Evolutionary conservation across 2,113 vertebrate species (phyloP).

Genomic region (Scopus umbretta): DNA sequence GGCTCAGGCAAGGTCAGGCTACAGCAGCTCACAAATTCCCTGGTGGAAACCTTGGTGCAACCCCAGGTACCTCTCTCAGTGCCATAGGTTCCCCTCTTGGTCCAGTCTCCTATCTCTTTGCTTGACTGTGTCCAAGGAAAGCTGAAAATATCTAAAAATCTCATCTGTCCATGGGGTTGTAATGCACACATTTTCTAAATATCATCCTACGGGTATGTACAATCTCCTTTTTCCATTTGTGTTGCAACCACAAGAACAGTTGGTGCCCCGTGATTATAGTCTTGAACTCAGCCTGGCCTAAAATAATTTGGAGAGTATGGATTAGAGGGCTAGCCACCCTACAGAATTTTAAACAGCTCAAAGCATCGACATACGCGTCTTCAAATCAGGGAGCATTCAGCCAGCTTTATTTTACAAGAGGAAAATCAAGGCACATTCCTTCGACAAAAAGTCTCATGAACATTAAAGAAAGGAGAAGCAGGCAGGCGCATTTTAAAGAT

Average conservation of each 20-base stretch:
- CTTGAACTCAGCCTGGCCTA: not conserved
- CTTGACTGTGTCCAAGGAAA: not conserved
- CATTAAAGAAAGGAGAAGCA: not conserved
- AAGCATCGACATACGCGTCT: not conserved
- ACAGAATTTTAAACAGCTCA: not conserved
- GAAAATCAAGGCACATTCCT: not conserved
- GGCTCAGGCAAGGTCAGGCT: not conserved
- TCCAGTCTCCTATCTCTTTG: not conserved
- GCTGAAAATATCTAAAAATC: not conserved
- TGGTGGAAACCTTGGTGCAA: not conserved
- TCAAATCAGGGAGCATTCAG: not conserved
- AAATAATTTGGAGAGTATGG: not conserved
- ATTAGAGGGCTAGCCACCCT: not conserved
- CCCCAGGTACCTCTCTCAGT: not conserved
- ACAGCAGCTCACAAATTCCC: not conserved
- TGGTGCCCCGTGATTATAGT: not conserved
- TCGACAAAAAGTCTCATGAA: not conserved
- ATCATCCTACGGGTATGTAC: not conserved
- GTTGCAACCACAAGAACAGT: not conserved
- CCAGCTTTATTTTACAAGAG: not conserved
- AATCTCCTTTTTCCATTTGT: not conserved
- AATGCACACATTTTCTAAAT: not conserved
- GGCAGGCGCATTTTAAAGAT: not conserved
- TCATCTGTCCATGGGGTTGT: not conserved
- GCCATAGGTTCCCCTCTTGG: accelerated